A percentile compares a stretch with the other conserved stretches of the same genome.
Evolutionary conservation across 2,113 vertebrate genomes (phyloP).

Genomic region (Xenus cinereus): DNA sequence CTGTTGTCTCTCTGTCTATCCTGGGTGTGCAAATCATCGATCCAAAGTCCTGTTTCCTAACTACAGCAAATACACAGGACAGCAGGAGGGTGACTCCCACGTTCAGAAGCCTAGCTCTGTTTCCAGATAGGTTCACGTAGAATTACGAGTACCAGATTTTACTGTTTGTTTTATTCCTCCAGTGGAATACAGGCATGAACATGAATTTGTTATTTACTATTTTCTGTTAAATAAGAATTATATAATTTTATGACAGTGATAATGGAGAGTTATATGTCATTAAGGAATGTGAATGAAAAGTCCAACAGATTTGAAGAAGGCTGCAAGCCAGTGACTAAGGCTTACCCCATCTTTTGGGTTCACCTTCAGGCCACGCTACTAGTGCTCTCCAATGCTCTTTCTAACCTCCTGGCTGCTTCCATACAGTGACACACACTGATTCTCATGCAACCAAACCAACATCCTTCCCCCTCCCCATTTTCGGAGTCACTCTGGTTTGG

Average conservation of each 20-base stretch:
- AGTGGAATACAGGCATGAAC: neutral
- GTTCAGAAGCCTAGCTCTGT: neutral
- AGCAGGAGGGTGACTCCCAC: neutral
- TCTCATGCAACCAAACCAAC: neutral
- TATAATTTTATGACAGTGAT: neutral
- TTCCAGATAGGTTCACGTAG: neutral
- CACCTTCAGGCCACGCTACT: neutral
- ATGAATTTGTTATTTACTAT: neutral
- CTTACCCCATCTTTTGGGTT: neutral
- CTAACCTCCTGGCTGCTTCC: neutral
- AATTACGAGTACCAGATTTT: neutral
- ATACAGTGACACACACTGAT: rapidly evolving
- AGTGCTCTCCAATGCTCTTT: neutral
- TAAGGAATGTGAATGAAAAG: neutral
- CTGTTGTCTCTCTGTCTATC: neutral
- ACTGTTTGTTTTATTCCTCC: neutral
- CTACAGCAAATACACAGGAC: neutral
- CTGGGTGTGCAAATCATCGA: neutral
- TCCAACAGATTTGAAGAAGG: neutral
- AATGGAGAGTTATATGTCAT: neutral
- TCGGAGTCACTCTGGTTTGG: neutral
- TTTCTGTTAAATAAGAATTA: neutral
- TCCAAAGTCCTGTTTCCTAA: neutral
- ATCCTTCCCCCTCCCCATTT: neutral
- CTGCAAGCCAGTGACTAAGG: neutral